Evolutionary conservation across 2,797 vertebrate genomes (phyloP), one percentile per base, ranked within the genome.

Genomic region (Pelochelys cantorii): DNA sequence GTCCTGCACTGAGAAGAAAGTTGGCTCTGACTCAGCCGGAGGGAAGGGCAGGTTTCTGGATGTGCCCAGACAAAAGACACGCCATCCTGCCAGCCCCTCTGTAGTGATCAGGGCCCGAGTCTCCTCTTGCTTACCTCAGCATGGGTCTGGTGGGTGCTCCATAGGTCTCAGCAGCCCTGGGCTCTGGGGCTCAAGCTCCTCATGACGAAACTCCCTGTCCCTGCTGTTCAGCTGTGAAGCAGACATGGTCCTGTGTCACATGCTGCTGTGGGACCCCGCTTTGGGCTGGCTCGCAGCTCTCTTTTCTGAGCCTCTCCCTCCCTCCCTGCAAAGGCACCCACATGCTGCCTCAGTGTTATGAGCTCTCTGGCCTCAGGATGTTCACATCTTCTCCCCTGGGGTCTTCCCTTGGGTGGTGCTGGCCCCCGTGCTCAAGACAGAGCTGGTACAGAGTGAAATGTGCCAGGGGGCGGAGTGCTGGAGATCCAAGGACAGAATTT

Each of bases 241-340:
- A 34, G 2, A 31, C 52, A 27, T 29, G 23, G 18, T 0, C 15
- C 0, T 0, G 9, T 25, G 68, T 2, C 0, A 0, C 42, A 0
- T 0, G 18, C 1, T 18, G 17, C 59, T 11, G 7, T 2, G 23
- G 59, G 54, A 5, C 4, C 31, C 1, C 54, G 3, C 13, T 0
- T 34, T 4, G 71, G 7, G 25, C 59, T 48, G 86, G 65, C 6
- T 80, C 18, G 0, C 0, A 15, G 23, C 2, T 86, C 90, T 55
- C 7, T 8, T 9, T 11, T 57, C 48, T 0, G 42, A 48, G 71
- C 42, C 37, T 34, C 34, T n/a, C n/a, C 22, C 2, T 74, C 71
- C 37, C 7, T 8, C 71, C 11, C 37, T 27, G 6, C 37, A 0
- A 0, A 1, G 11, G 7, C 18, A 0, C 4, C 2, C 11, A 14